Percentiles rank a stretch among this genome's conserved stretches.
Conservation (phyloP, 2,113 vertebrate species). For the Pangasianodon gigas region DNA sequence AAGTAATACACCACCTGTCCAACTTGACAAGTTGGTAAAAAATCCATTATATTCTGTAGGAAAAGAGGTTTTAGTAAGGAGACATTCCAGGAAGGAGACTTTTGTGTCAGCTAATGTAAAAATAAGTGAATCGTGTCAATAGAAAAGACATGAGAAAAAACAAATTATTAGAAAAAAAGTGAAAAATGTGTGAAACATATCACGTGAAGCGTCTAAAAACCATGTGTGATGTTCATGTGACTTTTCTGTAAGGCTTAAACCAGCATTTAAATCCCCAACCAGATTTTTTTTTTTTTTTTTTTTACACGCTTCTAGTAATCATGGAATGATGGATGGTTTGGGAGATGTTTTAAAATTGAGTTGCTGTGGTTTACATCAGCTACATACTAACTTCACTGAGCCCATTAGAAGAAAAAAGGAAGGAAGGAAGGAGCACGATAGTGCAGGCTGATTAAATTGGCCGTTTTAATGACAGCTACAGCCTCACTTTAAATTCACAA, state of each 20-base stretch:
- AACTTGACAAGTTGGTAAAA: not conserved
- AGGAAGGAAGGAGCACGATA: not conserved
- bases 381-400: not conserved
- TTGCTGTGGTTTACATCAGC: conserved; percentile 30
- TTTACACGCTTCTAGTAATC: not conserved
- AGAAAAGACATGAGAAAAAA: not conserved
- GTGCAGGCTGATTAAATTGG: not conserved
- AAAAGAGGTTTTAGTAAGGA: not conserved
- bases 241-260: not conserved
- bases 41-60: not conserved
- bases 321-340: not conserved
- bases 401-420: conserved; percentile 8
- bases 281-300: not conserved
- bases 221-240: not conserved
- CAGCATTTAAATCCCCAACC: not conserved
- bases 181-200: not conserved
- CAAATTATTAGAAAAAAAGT: not conserved
- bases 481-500: not conserved
- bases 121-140: not conserved
- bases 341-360: not conserved
- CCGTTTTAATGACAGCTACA: not conserved
- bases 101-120: not conserved
- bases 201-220: not conserved
- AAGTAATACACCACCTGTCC: not conserved
- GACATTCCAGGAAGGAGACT: not conserved